Evolutionary conservation across 2,888 invertebrate species (phyloP), one percentile per base, ranked within the genome.

Genomic region (Ptilodon capucinus): DNA sequence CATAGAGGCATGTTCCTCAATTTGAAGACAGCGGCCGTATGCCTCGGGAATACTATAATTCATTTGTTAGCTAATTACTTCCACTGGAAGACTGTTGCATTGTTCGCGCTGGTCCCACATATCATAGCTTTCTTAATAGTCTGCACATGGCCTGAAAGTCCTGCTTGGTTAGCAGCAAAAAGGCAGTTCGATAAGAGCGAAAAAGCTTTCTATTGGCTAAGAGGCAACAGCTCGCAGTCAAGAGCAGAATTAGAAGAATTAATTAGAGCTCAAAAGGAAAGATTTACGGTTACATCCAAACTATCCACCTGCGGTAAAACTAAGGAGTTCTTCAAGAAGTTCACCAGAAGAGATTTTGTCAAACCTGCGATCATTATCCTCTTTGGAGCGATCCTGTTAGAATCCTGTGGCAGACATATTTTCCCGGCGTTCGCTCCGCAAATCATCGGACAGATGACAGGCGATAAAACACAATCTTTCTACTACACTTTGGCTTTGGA

Each of bases 131-230:
- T 82, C 1, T 1, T 68, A 0, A 69, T 84, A 0, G 76, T 92
- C 1, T 68, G 79, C 7, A 84, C 92, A 0, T 78, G 92, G 57
- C 92, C 92, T 0, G 94, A 94, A 75, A 92, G 93, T 13, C 94
- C 94, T 0, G 80, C 87, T 2, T 94, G 93, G 93, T 66, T 94
- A 35, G 84, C 92, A 0, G 82, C 63, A 0, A 68, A 51, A 54
- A 87, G 86, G 0, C 76, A 80, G 3, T 74, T 78, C 0, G 78
- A 79, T 1, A 83, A 91, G 46, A 92, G 94, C 0, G 81, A 90
- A 49, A 59, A 78, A 7, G 77, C 92, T 0, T 92, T 93, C 23
- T 79, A 81, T 30, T 92, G 88, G 81, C 83, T 92, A 39, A 79
- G 93, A 52, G 93, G 92, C 13, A 60, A 71, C 5, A 47, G 49